A percentile compares a stretch with the other conserved stretches of the same genome.
phyloP scores from a whole-genome alignment of 1,140 invertebrate species.

The Eupristina koningsbergeri region DNA sequence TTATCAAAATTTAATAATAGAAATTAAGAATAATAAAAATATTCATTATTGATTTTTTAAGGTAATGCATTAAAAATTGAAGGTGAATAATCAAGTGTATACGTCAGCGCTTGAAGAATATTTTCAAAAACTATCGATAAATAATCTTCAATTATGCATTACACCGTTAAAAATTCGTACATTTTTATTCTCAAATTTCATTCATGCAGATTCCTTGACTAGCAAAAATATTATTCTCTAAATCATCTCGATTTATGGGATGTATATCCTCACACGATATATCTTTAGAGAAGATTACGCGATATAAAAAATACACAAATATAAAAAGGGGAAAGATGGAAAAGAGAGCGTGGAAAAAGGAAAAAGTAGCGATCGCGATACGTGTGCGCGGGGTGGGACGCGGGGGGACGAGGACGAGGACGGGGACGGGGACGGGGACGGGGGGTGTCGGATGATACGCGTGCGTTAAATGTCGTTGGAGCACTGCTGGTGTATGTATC shows the following conservation, averaged over 20 bases:
- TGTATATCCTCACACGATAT: constrained; percentile 11
- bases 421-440: no score
- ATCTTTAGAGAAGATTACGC: constrained; percentile 44
- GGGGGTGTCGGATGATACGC: constrained; percentile 20
- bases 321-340: neutral
- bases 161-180: neutral
- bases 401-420: no score
- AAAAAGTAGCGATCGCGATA: constrained; percentile 17
- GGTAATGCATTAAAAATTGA: no score
- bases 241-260: constrained; percentile 44
- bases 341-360: neutral
- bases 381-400: neutral
- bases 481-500: constrained; percentile 52
- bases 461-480: constrained; percentile 47
- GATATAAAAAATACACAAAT: constrained; percentile 21
- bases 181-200: neutral
- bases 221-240: constrained; percentile 35
- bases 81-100: neutral
- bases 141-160: neutral
- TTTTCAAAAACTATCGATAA: neutral
- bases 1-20: no score
- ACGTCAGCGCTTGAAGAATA: neutral
- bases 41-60: no score
- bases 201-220: constrained; percentile 10
- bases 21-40: no score